Percentiles rank a stretch among this genome's conserved stretches.
Conservation (phyloP, 2,888 invertebrate species). For the Drosophila hawaiiensis region DNA sequence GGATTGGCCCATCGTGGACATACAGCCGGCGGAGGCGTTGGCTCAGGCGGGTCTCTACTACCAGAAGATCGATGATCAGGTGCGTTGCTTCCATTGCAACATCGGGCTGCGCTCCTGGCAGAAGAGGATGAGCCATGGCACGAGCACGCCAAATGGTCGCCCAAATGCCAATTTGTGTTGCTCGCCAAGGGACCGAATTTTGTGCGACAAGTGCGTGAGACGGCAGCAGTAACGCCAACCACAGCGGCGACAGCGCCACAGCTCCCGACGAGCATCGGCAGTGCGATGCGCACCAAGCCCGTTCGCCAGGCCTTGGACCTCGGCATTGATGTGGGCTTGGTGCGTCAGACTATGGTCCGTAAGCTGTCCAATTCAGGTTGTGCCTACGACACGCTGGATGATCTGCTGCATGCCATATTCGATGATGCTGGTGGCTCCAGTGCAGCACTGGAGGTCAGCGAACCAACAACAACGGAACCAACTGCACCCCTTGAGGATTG, state of each 20-base stretch:
- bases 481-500: constrained; percentile 16
- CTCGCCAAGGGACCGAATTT: constrained; percentile 93
- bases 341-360: constrained; percentile 87
- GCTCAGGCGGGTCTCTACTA: constrained; percentile 96
- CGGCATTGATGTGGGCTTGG: constrained; percentile 87
- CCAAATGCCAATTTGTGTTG: constrained; percentile 93
- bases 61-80: constrained; percentile 89
- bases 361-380: constrained; percentile 87
- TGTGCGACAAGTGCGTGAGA: constrained; percentile 86
- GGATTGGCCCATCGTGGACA: constrained; percentile 91
- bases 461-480: constrained; percentile 85
- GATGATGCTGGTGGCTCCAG: constrained; percentile 87
- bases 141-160: constrained; percentile 97
- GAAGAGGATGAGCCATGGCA: constrained; percentile 96
- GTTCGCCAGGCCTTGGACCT: constrained; percentile 87
- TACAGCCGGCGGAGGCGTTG: constrained; percentile 91
- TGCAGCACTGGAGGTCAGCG: constrained; percentile 64
- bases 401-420: constrained; percentile 90
- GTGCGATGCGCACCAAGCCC: constrained; percentile 84
- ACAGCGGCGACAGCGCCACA: constrained; percentile 54
- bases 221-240: constrained; percentile 33
- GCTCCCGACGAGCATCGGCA: constrained; percentile 34
- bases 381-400: constrained; percentile 89
- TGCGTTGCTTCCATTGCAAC: constrained; percentile 97
- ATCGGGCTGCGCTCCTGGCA: constrained; percentile 97